Conservation (phyloP, 2,113 vertebrate genomes). For the Panurus biarmicus region DNA sequence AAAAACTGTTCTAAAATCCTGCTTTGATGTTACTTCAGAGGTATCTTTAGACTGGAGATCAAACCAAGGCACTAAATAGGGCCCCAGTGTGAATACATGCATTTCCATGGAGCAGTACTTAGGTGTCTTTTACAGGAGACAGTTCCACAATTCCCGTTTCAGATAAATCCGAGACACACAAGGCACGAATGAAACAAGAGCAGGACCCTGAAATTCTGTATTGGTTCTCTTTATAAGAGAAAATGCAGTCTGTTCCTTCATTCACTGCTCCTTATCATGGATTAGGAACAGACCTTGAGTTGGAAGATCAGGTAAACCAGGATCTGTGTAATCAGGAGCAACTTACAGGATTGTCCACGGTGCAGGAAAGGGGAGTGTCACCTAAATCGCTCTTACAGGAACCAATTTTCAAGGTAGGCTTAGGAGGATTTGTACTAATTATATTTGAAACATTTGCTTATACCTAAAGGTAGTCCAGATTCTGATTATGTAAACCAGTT, state of each 20-base stretch:
- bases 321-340: not conserved
- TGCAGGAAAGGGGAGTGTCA: not conserved
- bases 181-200: not conserved
- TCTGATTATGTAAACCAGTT: not conserved
- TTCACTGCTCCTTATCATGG: not conserved
- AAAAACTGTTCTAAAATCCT: constrained; percentile 7
- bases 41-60: constrained; percentile 26
- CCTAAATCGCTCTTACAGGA: constrained; percentile 28
- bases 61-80: constrained; percentile 27
- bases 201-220: not conserved
- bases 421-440: constrained; percentile 26
- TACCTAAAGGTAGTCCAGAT: not conserved
- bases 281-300: not conserved
- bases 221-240: not conserved
- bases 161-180: not conserved
- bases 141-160: not conserved
- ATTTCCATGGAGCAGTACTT: not conserved
- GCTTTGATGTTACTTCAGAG: constrained; percentile 55
- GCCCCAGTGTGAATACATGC: not conserved
- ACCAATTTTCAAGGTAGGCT: constrained; percentile 12
- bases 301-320: not conserved
- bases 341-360: not conserved
- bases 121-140: not conserved
- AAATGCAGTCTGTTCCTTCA: not conserved
- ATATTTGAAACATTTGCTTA: not conserved